Evolutionary conservation across 2,113 vertebrate species (phyloP).

Genomic region (Balaeniceps rex): DNA sequence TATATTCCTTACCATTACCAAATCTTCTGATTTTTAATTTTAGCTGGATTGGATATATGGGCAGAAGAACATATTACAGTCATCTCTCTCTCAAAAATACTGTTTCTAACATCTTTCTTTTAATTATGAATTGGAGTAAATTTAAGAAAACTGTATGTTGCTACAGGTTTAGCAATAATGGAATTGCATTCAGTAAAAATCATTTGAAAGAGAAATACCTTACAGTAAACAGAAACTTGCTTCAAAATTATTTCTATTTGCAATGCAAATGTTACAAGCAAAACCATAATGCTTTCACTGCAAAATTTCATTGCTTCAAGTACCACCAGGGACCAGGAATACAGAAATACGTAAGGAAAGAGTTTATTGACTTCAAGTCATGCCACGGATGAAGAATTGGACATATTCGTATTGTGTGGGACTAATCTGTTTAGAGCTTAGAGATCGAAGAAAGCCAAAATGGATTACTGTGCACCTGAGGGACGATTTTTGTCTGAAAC

Average conservation of each 20-base stretch:
- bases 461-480: neutral
- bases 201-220: neutral
- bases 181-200: neutral
- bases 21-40: neutral
- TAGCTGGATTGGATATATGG: neutral
- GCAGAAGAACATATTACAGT: neutral
- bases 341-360: neutral
- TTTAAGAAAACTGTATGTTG: neutral
- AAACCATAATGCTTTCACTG: neutral
- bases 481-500: neutral
- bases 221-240: neutral
- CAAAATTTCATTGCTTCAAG: neutral
- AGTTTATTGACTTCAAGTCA: neutral
- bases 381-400: neutral
- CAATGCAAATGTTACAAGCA: slow-evolving; percentile 15
- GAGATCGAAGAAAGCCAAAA: neutral
- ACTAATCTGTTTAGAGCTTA: neutral
- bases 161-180: neutral
- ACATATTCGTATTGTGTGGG: neutral
- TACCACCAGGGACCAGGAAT: neutral
- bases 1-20: neutral
- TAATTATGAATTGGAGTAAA: neutral
- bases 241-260: slow-evolving; percentile 20
- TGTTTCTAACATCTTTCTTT: neutral
- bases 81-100: neutral